Evolutionary conservation across 1,140 invertebrate species (phyloP).

Genomic region (Polypedilum pembai): DNA sequence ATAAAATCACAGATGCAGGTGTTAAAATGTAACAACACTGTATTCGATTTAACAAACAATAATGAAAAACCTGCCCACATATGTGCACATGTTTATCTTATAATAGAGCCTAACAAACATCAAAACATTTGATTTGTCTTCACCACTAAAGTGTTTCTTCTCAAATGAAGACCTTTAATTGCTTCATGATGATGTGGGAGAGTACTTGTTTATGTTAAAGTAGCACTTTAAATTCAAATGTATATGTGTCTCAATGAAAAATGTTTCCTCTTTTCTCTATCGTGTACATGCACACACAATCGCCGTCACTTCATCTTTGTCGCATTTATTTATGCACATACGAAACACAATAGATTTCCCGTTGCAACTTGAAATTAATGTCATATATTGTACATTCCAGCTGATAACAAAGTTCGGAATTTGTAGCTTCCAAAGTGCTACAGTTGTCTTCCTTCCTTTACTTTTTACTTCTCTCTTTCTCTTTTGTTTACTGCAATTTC

Average conservation of each 20-base stretch:
- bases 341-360: slow-evolving; percentile 20
- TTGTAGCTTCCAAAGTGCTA: not conserved
- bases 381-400: not conserved
- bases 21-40: too few relatives aligned
- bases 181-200: too few relatives aligned
- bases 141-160: too few relatives aligned
- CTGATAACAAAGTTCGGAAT: not conserved
- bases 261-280: not conserved
- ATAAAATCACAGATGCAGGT: too few relatives aligned
- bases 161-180: too few relatives aligned
- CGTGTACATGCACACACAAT: not conserved
- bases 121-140: too few relatives aligned
- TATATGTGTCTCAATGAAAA: not conserved
- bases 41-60: too few relatives aligned
- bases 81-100: too few relatives aligned
- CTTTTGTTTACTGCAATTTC: slow-evolving; percentile 2
- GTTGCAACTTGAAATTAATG: slow-evolving; percentile 6
- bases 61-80: too few relatives aligned
- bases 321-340: not conserved
- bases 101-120: too few relatives aligned
- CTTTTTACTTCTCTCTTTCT: not conserved
- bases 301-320: not conserved
- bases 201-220: too few relatives aligned
- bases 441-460: not conserved
- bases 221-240: not conserved